Percentiles rank a stretch among this genome's conserved stretches.
Evolutionary conservation across 1,140 invertebrate genomes (phyloP).

Genomic region (Maniola jurtina): DNA sequence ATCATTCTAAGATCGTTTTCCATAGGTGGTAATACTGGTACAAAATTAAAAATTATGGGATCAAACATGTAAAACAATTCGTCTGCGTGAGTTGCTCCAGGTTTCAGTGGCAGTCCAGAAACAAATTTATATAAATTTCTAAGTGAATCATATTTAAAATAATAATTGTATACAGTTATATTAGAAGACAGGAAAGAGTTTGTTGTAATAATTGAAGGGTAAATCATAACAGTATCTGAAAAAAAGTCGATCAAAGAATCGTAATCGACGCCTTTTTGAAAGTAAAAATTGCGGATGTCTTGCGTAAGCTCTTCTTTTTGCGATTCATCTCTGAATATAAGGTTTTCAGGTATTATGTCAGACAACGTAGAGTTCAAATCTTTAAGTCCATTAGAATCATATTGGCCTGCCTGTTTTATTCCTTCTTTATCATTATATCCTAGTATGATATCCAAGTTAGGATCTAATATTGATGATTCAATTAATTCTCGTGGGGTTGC

Average conservation of each 20-base stretch:
- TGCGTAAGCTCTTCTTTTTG: constrained; percentile 23
- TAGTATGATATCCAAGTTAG: constrained; percentile 34
- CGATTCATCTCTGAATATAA: constrained; percentile 27
- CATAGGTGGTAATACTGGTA: constrained; percentile 17
- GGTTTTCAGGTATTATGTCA: constrained; percentile 33
- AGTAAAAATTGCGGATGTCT: constrained; percentile 34
- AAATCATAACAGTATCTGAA: constrained; percentile 33
- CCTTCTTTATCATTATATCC: constrained; percentile 47
- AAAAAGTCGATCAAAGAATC: constrained; percentile 36
- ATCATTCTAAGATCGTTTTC: constrained; percentile 30
- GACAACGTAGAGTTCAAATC: constrained; percentile 31
- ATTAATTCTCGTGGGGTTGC: constrained; percentile 31
- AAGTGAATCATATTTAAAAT: constrained; percentile 42
- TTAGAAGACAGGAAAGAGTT: constrained; percentile 25
- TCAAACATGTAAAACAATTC: constrained; percentile 38
- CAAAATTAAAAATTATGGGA: constrained; percentile 17
- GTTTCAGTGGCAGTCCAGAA: constrained; percentile 19
- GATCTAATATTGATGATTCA: constrained; percentile 19
- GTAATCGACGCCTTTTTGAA: constrained; percentile 25
- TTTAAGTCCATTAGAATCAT: constrained; percentile 24
- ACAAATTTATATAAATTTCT: constrained; percentile 43
- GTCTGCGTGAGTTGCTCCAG: constrained; percentile 43
- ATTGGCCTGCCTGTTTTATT: constrained; percentile 35
- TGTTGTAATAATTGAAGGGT: constrained; percentile 21
- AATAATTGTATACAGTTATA: constrained; percentile 42